Evolutionary conservation across 2,888 invertebrate genomes (phyloP).

Genomic region (Flabesymbios commensalis): DNA sequence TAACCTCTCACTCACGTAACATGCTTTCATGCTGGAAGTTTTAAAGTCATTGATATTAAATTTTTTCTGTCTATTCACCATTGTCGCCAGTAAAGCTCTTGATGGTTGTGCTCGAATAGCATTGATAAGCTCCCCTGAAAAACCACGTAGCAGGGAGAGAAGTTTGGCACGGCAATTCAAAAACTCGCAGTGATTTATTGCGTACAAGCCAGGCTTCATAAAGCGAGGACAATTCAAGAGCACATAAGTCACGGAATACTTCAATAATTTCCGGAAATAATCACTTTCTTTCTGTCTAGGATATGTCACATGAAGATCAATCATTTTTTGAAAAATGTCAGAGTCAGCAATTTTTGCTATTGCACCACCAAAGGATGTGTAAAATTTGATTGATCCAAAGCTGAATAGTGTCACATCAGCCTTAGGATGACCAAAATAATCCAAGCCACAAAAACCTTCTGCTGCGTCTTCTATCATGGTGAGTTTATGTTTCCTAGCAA

Average conservation of each 20-base stretch:
- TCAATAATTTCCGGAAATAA: constrained; percentile 53
- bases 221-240: constrained; percentile 47
- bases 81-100: constrained; percentile 49
- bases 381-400: constrained; percentile 60
- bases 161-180: constrained; percentile 50
- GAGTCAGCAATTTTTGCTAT: constrained; percentile 54
- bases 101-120: constrained; percentile 53
- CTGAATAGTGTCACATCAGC: constrained; percentile 58
- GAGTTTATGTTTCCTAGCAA: constrained; percentile 46
- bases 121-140: constrained; percentile 49
- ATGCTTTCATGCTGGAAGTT: constrained; percentile 46
- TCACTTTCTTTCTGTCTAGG: constrained; percentile 43
- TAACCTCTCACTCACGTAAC: constrained; percentile 52
- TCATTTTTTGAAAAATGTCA: constrained; percentile 46
- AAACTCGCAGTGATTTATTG: constrained; percentile 36
- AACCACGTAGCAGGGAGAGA: constrained; percentile 53
- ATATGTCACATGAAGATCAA: constrained; percentile 39
- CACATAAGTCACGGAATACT: constrained; percentile 48
- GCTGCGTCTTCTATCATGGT: constrained; percentile 60
- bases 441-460: constrained; percentile 55
- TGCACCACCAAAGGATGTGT: constrained; percentile 59
- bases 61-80: constrained; percentile 43
- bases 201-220: constrained; percentile 39
- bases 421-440: constrained; percentile 50
- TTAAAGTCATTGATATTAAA: constrained; percentile 43